Evolutionary conservation across 2,797 vertebrate genomes (phyloP).

Genomic region (Acrossocheilus fasciatus): DNA sequence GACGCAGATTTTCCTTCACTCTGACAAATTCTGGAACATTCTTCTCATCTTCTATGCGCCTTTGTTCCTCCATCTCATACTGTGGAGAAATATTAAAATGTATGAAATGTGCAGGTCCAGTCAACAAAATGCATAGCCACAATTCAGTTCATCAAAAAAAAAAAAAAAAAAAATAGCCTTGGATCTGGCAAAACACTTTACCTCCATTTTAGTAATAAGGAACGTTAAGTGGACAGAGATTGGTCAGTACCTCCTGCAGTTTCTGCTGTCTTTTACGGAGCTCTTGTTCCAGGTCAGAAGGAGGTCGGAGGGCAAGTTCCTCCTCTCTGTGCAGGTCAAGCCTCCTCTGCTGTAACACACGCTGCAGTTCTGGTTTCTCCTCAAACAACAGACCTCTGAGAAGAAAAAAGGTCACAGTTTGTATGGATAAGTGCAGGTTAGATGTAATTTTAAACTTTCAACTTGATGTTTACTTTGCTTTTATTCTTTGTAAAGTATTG

Average conservation of each 20-base stretch:
- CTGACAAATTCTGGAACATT: constrained; percentile 81
- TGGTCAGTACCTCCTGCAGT: constrained; percentile 72
- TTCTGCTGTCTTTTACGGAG: constrained; percentile 82
- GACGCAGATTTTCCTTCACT: constrained; percentile 79
- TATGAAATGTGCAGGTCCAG: too few relatives aligned
- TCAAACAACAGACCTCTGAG: constrained; percentile 78
- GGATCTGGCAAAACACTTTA: background rate
- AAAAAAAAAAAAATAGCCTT: background rate
- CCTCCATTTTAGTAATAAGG: background rate
- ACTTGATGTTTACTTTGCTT: background rate
- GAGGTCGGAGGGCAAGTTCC: constrained; percentile 73
- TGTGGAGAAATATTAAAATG: constrained; percentile 53
- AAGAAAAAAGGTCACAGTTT: background rate
- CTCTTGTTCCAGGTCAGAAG: constrained; percentile 81
- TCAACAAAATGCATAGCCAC: background rate
- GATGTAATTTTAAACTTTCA: background rate
- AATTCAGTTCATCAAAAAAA: background rate
- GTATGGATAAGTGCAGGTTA: background rate
- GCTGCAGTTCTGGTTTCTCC: constrained; percentile 80
- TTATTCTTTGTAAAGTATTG: background rate
- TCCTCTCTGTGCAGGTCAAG: constrained; percentile 76
- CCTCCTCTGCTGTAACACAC: constrained; percentile 78
- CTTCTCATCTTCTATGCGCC: constrained; percentile 71
- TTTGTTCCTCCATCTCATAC: constrained; percentile 80
- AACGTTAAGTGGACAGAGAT: background rate